phyloP scores from a whole-genome alignment of 2,113 vertebrate genomes.

The Anolis carolinensis region DNA sequence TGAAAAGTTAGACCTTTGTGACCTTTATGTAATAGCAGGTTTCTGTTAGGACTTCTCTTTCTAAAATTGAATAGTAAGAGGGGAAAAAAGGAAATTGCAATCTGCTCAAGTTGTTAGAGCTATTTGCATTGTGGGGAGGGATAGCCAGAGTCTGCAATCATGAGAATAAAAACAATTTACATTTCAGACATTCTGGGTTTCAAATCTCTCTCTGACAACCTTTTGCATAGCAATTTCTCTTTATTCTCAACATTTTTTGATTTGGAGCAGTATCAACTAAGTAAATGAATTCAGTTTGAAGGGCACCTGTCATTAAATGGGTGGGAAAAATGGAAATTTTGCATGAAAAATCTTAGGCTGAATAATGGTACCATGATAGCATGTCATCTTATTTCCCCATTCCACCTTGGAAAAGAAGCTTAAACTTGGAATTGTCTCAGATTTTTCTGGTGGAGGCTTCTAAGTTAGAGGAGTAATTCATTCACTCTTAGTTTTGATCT shows the following conservation, averaged over 20 bases:
- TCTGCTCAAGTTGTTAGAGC: neutral
- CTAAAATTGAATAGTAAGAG: slow-evolving; percentile 10
- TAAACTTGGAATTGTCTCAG: neutral
- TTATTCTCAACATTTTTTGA: neutral
- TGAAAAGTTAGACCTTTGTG: slow-evolving; percentile 45
- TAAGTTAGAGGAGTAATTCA: too few species aligned
- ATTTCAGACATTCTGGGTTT: neutral
- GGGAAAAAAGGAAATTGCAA: neutral
- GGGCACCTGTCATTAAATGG: neutral
- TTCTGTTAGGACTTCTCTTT: slow-evolving; percentile 21
- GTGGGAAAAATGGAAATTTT: neutral
- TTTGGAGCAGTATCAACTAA: neutral
- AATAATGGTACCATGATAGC: neutral
- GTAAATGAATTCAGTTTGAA: neutral
- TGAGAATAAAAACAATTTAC: neutral
- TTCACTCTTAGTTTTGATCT: too few species aligned
- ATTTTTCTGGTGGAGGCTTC: neutral
- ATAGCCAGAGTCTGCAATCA: neutral
- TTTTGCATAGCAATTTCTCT: neutral
- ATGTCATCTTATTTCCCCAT: neutral
- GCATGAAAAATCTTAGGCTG: neutral
- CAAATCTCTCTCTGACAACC: neutral
- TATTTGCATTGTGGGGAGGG: neutral
- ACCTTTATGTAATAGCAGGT: slow-evolving; percentile 26
- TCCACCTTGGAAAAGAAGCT: neutral